Evolutionary conservation across 2,797 vertebrate genomes (phyloP), one percentile per base, ranked within the genome.

Genomic region (Oryzias dopingdopingensis): DNA sequence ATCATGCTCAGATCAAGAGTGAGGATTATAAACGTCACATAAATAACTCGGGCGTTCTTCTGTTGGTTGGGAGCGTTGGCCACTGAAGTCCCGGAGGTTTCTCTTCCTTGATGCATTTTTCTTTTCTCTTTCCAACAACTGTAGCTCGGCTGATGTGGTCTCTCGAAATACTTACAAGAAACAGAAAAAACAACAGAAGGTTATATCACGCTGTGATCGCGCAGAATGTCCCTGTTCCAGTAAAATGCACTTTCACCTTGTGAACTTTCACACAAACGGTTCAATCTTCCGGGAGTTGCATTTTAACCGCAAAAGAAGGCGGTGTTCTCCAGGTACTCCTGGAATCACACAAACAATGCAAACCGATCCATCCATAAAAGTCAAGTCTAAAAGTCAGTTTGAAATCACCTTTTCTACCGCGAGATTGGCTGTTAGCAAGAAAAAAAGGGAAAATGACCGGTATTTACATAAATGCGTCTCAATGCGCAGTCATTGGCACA

Each of bases 1-100:
- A 92, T 83, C 81, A 85, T 90, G 1, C 91, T 88, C 6, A 90
- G 59, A 14, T 93, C 91, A 81, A 93, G 15, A 41, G 84, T 72
- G 14, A 70, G 67, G 54, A 93, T 85, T 14, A 91, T 0, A 49
- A 92, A 92, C 7, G 88, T 84, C 6, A 83, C 8, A 14, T 53
- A 17, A 37, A 92, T 84, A 0, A 86, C 50, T 5, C 12, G 86
- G 49, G 4, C 64, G 60, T 23, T 83, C 12, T 52, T 60, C 0
- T 6, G 13, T 1, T 47, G 52, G 0, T 69, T 59, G 10, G 37
- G 13, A 2, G 4, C 12, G 6, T 48, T 26, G 6, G 5, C 26
- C 14, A 42, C 37, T 0, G 55, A n/a, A 1, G 50, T 23, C n/a
- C 18, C 4, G 47, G 63, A 5, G 13, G 49, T 14, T 6, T 24